Evolutionary conservation across 2,888 invertebrate genomes (phyloP).

Genomic region (Andrena praecox): DNA sequence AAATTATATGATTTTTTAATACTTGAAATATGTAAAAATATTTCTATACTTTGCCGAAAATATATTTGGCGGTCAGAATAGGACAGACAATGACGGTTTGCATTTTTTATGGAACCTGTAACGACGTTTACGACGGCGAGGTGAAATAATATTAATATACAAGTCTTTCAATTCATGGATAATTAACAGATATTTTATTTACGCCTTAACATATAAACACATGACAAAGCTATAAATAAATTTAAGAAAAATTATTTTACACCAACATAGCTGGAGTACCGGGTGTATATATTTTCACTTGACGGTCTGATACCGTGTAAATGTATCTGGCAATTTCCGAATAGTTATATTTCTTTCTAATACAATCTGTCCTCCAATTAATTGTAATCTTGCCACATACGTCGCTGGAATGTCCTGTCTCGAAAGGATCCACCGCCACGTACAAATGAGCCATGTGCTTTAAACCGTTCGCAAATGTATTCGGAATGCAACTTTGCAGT

Average conservation of each 20-base stretch:
- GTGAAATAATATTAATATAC: not conserved
- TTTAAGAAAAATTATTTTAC: slow-evolving; percentile 37
- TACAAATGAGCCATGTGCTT: slow-evolving; percentile 88
- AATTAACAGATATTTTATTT: slow-evolving; percentile 20
- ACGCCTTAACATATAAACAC: slow-evolving; percentile 1
- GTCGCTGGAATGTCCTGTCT: slow-evolving; percentile 90
- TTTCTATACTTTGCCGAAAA: no score
- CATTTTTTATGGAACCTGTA: no score
- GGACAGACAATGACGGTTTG: no score
- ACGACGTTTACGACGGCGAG: not conserved
- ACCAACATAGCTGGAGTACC: slow-evolving; percentile 84
- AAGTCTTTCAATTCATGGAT: not conserved
- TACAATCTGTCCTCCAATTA: slow-evolving; percentile 80
- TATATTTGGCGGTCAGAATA: no score
- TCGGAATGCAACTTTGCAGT: slow-evolving; percentile 84
- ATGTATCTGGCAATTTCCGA: slow-evolving; percentile 85
- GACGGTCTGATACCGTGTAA: slow-evolving; percentile 91
- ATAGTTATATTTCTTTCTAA: slow-evolving; percentile 77
- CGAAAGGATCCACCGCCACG: slow-evolving; percentile 88
- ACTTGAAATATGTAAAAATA: no score
- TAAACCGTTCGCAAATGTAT: slow-evolving; percentile 87
- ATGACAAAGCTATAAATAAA: slow-evolving; percentile 17
- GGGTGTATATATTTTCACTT: slow-evolving; percentile 90
- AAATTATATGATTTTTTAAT: no score
- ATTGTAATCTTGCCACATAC: slow-evolving; percentile 90